phyloP scores from a whole-genome alignment of 2,888 invertebrate species.

The Pachymerium ferrugineum region DNA sequence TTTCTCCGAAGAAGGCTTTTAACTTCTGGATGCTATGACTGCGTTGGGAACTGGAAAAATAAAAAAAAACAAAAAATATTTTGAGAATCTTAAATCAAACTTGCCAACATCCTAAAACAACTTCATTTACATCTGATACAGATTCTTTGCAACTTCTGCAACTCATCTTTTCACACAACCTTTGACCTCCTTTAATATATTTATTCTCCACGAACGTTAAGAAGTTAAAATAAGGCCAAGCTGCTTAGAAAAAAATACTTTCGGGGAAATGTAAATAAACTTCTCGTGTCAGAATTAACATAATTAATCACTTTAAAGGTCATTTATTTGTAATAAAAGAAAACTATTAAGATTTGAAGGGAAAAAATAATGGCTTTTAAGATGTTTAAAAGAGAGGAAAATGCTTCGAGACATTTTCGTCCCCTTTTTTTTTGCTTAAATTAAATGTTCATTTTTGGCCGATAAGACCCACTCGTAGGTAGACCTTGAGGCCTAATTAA shows the following conservation, averaged over 20 bases:
- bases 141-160: no score
- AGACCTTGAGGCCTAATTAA: background rate
- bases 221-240: background rate
- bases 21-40: constrained; percentile 46
- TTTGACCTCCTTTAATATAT: background rate
- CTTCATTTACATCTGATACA: no score
- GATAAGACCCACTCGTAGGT: background rate
- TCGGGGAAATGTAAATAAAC: constrained; percentile 4
- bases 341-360: no score
- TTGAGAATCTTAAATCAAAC: background rate
- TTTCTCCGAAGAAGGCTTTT: constrained; percentile 49
- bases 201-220: background rate
- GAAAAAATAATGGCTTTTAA: background rate
- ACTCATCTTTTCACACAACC: background rate
- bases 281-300: background rate
- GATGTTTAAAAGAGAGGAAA: background rate
- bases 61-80: no score
- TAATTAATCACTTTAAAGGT: background rate
- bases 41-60: background rate
- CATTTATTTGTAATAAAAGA: no score
- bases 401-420: background rate
- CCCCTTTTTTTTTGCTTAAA: background rate
- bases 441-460: background rate
- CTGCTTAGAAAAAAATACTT: background rate
- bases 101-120: no score